These are phyloP conservation scores for Syritta pipiens DNA, from an alignment of 2,888 invertebrate genomes.

Conservation along the genomic window DNA sequence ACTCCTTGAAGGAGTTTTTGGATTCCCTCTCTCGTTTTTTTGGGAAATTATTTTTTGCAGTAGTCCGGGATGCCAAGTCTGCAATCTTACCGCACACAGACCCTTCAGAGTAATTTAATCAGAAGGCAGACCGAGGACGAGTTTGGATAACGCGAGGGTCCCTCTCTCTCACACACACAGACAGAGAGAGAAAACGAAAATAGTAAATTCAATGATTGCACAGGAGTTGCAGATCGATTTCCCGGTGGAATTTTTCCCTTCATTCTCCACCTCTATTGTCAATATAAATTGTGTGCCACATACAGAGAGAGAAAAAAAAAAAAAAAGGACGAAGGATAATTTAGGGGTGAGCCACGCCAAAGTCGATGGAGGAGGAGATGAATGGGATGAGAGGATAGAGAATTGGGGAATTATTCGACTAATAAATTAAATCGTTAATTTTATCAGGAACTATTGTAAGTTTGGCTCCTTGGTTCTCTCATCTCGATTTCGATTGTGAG, in stretches of 20 bases:
- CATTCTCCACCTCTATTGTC: slow-evolving; percentile 37
- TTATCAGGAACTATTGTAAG: background rate
- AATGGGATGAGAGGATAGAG: background rate
- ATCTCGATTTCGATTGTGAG: background rate
- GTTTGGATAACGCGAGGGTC: slow-evolving; percentile 37
- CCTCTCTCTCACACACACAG: background rate
- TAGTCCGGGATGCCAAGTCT: slow-evolving; percentile 48
- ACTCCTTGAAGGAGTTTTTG: background rate
- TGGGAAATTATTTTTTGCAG: slow-evolving; percentile 1
- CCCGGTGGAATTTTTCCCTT: slow-evolving; percentile 41
- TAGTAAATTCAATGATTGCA: slow-evolving; percentile 65
- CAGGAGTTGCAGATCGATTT: slow-evolving; percentile 66
- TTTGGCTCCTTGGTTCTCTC: background rate
- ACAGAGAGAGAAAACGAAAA: slow-evolving; percentile 2
- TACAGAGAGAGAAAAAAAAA: background rate
- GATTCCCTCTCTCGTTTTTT: slow-evolving; percentile 3
- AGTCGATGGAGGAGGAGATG: background rate
- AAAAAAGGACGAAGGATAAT: slow-evolving; percentile 23
- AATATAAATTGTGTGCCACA: slow-evolving; percentile 57
- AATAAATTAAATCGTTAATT: slow-evolving; percentile 3
- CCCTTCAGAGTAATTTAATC: slow-evolving; percentile 67
- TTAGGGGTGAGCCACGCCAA: background rate
- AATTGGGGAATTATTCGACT: slow-evolving; percentile 5
- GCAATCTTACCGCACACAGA: slow-evolving; percentile 61
- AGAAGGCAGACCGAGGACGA: slow-evolving; percentile 11